These are phyloP conservation scores for Oscheius sp. DNA, from an alignment of 2,888 invertebrate genomes.

Conservation along the genomic window DNA sequence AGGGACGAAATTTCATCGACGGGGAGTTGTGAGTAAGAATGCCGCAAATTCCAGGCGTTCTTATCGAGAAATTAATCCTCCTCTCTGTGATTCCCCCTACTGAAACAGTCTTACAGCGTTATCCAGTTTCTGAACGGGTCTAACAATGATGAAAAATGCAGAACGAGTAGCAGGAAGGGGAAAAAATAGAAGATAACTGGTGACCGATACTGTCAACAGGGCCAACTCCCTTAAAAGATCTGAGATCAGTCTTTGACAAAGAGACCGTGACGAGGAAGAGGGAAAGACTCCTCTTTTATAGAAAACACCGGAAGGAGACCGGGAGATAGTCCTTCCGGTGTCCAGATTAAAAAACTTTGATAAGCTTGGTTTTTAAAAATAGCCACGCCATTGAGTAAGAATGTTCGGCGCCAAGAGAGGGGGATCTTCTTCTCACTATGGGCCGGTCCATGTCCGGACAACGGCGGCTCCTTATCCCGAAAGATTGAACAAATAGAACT, in stretches of 20 bases:
- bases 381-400: background rate
- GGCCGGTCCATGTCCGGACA: slow-evolving; percentile 12
- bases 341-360: background rate
- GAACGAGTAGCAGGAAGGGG: slow-evolving; percentile 1
- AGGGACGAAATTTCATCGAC: no score
- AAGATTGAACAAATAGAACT: slow-evolving; percentile 18
- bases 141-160: background rate
- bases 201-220: no score
- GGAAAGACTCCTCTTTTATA: no score
- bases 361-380: slow-evolving; percentile 18
- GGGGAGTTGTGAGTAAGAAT: slow-evolving; percentile 2
- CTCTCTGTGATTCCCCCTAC: background rate
- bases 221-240: no score
- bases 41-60: background rate
- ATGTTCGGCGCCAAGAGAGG: background rate
- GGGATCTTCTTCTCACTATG: background rate
- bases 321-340: slow-evolving; percentile 17
- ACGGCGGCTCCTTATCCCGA: slow-evolving; percentile 24
- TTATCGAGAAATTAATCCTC: background rate
- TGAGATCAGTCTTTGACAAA: no score
- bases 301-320: slow-evolving; percentile 7
- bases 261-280: no score
- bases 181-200: background rate
- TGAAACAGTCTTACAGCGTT: background rate
- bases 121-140: slow-evolving; percentile 13